These are phyloP conservation scores for Ranitomeya imitator DNA, from an alignment of 2,113 vertebrate genomes.

Conservation along the genomic window DNA sequence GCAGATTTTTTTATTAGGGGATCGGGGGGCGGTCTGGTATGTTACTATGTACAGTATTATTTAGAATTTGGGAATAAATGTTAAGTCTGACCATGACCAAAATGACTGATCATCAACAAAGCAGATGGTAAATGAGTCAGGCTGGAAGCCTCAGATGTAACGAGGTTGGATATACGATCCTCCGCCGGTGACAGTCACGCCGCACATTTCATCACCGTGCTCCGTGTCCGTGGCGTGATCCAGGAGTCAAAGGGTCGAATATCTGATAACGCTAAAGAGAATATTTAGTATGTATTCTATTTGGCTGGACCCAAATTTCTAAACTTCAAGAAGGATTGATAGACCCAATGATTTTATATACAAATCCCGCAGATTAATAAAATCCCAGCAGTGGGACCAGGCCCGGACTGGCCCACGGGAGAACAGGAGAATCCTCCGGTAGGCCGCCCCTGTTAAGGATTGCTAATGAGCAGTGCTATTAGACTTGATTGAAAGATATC, in stretches of 20 bases:
- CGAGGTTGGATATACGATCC: slow-evolving; percentile 6
- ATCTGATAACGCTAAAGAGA: background rate
- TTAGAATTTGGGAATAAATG: background rate
- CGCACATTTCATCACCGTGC: background rate
- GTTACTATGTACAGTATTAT: background rate
- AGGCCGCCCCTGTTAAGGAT: too few relatives aligned
- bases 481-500: too few relatives aligned
- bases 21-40: background rate
- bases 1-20: background rate
- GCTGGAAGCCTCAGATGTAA: slow-evolving; percentile 1
- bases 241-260: background rate
- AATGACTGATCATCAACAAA: slow-evolving; percentile 5
- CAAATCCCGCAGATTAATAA: too few relatives aligned
- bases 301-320: too few relatives aligned
- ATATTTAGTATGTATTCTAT: background rate
- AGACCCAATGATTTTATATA: too few relatives aligned
- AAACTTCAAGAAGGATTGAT: too few relatives aligned
- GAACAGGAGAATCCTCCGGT: too few relatives aligned
- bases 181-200: background rate
- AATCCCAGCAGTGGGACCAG: too few relatives aligned
- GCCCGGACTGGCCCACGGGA: too few relatives aligned
- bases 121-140: slow-evolving; percentile 32
- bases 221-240: background rate
- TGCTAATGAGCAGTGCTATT: too few relatives aligned
- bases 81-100: slow-evolving; percentile 20